Percentiles rank a stretch among this genome's conserved stretches.
Evolutionary conservation across 2,888 invertebrate species (phyloP).

Genomic region (Leptinotarsa tumamoca): DNA sequence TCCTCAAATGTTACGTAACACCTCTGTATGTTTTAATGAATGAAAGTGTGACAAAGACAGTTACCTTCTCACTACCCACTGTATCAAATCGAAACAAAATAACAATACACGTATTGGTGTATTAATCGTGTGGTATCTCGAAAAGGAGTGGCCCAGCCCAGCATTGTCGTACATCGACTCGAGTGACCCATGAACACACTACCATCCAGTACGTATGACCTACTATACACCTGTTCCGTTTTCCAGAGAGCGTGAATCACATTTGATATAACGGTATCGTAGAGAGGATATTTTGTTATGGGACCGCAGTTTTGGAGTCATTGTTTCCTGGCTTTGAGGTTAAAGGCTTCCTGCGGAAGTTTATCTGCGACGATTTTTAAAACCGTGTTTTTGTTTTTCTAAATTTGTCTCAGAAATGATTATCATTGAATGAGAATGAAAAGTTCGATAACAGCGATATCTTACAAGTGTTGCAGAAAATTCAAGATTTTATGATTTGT

Average conservation of each 20-base stretch:
- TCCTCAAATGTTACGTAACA: constrained; percentile 29
- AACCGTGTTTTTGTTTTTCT: too few species aligned
- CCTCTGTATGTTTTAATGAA: constrained; percentile 32
- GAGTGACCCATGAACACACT: constrained; percentile 18
- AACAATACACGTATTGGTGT: constrained; percentile 19
- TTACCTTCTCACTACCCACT: constrained; percentile 25
- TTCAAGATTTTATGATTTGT: too few species aligned
- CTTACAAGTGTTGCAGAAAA: too few species aligned
- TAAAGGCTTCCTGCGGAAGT: not conserved
- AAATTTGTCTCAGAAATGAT: too few species aligned
- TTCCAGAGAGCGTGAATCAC: constrained; percentile 31
- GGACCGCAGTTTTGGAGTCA: constrained; percentile 17
- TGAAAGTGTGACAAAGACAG: constrained; percentile 37
- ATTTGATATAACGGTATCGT: constrained; percentile 34
- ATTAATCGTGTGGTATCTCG: constrained; percentile 31
- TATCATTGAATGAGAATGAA: too few species aligned
- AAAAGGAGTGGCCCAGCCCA: constrained; percentile 35
- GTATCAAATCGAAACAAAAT: constrained; percentile 28
- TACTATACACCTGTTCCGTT: constrained; percentile 33
- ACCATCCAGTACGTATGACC: constrained; percentile 28
- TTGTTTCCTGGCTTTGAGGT: not conserved
- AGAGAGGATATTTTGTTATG: constrained; percentile 22
- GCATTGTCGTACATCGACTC: constrained; percentile 39
- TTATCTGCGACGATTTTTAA: not conserved
- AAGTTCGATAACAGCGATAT: too few species aligned